Conservation (phyloP, 1,140 invertebrate species). For the Drosophila leontia region DNA sequence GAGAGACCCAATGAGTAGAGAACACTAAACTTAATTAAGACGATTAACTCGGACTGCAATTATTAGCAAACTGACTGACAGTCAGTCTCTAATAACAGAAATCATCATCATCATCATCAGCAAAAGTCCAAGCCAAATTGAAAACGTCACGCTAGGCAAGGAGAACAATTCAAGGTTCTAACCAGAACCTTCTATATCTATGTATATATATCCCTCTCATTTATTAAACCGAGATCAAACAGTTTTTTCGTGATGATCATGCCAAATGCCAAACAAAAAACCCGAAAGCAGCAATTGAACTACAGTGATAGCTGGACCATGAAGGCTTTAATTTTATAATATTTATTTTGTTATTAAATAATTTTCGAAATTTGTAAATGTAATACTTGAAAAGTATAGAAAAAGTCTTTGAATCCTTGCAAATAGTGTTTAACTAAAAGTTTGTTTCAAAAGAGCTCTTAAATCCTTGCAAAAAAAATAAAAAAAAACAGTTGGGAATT, state of each 20-base stretch:
- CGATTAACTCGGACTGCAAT: constrained; percentile 48
- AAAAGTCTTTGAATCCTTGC: neutral
- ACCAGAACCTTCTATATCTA: neutral
- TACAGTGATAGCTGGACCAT: constrained; percentile 4
- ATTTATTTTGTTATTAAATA: neutral
- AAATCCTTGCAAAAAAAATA: neutral
- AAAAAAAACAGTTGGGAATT: neutral
- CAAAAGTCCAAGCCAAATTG: constrained; percentile 30
- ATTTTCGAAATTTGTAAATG: neutral
- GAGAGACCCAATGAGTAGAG: constrained; percentile 3
- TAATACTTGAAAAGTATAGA: neutral
- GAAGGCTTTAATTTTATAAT: neutral
- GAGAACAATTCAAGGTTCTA: constrained; percentile 32
- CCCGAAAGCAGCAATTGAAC: constrained; percentile 5
- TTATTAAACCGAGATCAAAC: constrained; percentile 19
- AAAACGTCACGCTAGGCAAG: constrained; percentile 51
- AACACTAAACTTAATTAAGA: constrained; percentile 53
- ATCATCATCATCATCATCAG: constrained; percentile 19
- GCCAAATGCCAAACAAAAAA: constrained; percentile 11
- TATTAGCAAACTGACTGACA: constrained; percentile 26
- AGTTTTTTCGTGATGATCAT: constrained; percentile 32
- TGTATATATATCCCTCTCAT: neutral
- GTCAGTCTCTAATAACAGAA: constrained; percentile 23
- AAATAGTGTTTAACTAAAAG: neutral
- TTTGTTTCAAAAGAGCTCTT: neutral